A percentile compares a stretch with the other conserved stretches of the same genome.
Conservation (phyloP, 2,888 invertebrate species). For the Parelbella ahira region DNA sequence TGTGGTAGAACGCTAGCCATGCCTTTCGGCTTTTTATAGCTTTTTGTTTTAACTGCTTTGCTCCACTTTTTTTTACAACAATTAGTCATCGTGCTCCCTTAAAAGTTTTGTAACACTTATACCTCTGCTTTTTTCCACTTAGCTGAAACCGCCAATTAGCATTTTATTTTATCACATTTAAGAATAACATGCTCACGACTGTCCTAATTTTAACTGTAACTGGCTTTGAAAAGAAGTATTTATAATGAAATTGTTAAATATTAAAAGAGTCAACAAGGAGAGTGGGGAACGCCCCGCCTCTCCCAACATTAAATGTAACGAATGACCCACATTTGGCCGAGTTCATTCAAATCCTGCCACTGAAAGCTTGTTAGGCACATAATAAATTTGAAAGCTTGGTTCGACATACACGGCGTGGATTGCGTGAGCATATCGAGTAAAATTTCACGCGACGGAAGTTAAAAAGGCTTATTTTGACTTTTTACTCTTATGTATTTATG, state of each 20-base stretch:
- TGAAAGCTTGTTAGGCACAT: slow-evolving; percentile 23
- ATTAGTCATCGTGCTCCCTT: slow-evolving; percentile 3
- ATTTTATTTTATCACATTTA: no score
- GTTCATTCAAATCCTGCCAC: slow-evolving; percentile 24
- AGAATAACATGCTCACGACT: no score
- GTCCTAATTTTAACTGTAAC: no score
- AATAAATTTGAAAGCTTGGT: slow-evolving; percentile 23
- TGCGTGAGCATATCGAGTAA: slow-evolving; percentile 4
- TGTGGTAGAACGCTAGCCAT: slow-evolving; percentile 11
- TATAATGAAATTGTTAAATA: no score
- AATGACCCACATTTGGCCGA: slow-evolving; percentile 22
- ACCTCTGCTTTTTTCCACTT: no score
- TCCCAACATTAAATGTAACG: slow-evolving; percentile 23
- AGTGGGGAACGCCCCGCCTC: no score
- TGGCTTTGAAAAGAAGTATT: no score
- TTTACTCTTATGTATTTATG: no score
- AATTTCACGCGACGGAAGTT: slow-evolving; percentile 3
- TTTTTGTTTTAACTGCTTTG: no score
- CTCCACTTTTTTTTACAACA: no score
- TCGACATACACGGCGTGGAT: slow-evolving; percentile 11
- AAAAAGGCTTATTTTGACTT: neutral
- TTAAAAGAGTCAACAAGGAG: no score
- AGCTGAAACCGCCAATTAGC: neutral
- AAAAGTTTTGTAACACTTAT: no score
- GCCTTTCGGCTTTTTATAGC: slow-evolving; percentile 2